Evolutionary conservation across 2,888 invertebrate species (phyloP), one percentile per base, ranked within the genome.

Genomic region (Drosophila demipolita): DNA sequence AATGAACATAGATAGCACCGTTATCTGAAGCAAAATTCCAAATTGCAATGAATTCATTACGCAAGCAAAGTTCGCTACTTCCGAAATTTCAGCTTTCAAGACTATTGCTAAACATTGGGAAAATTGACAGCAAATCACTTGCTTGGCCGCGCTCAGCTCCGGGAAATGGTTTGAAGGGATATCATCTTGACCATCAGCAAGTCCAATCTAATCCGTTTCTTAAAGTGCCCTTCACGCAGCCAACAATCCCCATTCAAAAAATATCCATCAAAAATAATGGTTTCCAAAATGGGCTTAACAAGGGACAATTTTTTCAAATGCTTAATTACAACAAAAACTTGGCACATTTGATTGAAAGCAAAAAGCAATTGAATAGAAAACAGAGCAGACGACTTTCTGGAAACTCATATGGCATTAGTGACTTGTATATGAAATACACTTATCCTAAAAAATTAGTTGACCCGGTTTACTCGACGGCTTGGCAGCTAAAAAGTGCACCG

Each of bases 141-240:
- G 74, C 69, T 42, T 77, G 77, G 77, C 77, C 69, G 33, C 45
- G 45, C 23, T 66, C 36, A 17, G 36, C 42, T 26, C 36, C 4
- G 33, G 4, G 42, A 33, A n/a, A 3, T 23, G 17, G n/a, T 3
- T 17, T n/a, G 7, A 35, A 23, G 23, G 53, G n/a, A 53, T 36
- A 1, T 12, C 23, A 23, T 33, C 9, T 23, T 7, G 15, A 36
- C 29, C 32, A 53, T 38, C 26, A 55, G 8, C 23, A 8, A 11
- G 20, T 2, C 0, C 0, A 20, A 17, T 12, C 17, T 4, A 15
- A 38, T 52, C 9, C 29, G 12, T 23, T 11, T 36, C 45, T 26
- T 3, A 12, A 57, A 11, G 17, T 57, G 35, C 71, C 70, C 8
- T 52, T 70, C 4, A 6, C 38, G 40, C 8, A 54, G 40, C 0